A percentile compares a stretch with the other conserved stretches of the same genome.
Conservation (phyloP, 2,888 invertebrate species). For the Incurvaria masculella region DNA sequence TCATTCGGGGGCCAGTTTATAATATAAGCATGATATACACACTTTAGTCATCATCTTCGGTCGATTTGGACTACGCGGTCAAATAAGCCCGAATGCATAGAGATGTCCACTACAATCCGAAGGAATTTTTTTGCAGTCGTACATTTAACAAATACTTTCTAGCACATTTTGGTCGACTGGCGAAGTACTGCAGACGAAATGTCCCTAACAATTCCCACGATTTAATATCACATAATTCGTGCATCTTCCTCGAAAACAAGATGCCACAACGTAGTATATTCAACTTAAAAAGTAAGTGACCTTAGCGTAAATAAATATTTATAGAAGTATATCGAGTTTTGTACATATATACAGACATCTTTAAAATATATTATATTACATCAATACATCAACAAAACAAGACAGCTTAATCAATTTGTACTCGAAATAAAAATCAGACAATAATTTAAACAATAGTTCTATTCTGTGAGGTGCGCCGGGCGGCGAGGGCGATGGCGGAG, state of each 20-base stretch:
- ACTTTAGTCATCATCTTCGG: no score
- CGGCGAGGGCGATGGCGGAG: no score
- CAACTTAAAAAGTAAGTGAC: neutral
- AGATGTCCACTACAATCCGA: no score
- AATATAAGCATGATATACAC: no score
- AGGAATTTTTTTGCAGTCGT: no score
- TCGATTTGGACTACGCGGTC: no score
- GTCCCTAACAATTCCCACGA: neutral
- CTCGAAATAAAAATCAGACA: neutral
- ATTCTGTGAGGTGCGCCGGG: no score
- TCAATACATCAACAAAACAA: neutral
- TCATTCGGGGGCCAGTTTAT: no score
- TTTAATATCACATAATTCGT: conserved; percentile 29
- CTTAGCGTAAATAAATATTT: conserved; percentile 44
- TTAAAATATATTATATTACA: conserved; percentile 22
- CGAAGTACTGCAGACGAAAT: neutral
- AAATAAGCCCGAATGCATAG: no score
- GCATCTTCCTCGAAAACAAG: conserved; percentile 30
- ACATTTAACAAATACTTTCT: neutral
- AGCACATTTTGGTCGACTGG: neutral
- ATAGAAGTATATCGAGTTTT: conserved; percentile 41
- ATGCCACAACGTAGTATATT: neutral
- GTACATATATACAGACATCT: conserved; percentile 47
- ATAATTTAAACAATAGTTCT: neutral
- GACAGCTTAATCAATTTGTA: neutral